Base-by-base conservation (phyloP, 2,797 vertebrate genomes). In the Sparus aurata region DNA sequence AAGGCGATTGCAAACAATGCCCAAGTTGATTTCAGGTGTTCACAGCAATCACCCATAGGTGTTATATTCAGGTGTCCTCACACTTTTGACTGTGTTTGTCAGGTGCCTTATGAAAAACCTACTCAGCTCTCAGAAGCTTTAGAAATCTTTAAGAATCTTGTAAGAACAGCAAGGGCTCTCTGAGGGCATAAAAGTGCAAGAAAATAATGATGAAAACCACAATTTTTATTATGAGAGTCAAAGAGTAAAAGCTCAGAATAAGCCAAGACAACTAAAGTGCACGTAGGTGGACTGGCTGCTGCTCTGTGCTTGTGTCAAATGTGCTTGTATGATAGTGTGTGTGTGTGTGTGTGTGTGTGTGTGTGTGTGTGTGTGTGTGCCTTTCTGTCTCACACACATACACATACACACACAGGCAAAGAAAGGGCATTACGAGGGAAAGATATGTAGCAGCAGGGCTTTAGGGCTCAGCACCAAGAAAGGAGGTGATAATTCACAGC, bases 401-500 rank as follows among this genome's bases (percentile, higher is more conserved):
- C 20, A 69, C 7, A 62, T 2, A 25, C 2, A 57, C 8, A 64
- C 23, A 25, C 10, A 64, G 41, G 46, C 12, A 47, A 20, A 60
- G 53, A 25, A 25, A 59, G 67, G 43, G n/a, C 34, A 63, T 80
- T 72, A 75, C 61, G 55, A 71, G 61, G 20, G 22, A 67, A 71
- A 85, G 68, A 85, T 80, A 65, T 88, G 77, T 80, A 74, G 84
- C 79, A 69, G 74, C 63, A 73, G 78, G 69, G 82, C 79, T 86
- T 82, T 59, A 59, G 77, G 63, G 83, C 84, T 71, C 53, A 63
- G 65, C 73, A 69, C 75, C 57, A 73, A 12, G 30, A 16, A 77
- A 49, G 60, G 53, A 79, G 65, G 85, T 65, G 70, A 88, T 91
- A 85, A 90, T 82, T 89, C 85, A 92, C 75, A 62, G 80, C 70